Evolutionary conservation across 2,797 vertebrate genomes (phyloP).

Genomic region (Macropus fuliginosus): DNA sequence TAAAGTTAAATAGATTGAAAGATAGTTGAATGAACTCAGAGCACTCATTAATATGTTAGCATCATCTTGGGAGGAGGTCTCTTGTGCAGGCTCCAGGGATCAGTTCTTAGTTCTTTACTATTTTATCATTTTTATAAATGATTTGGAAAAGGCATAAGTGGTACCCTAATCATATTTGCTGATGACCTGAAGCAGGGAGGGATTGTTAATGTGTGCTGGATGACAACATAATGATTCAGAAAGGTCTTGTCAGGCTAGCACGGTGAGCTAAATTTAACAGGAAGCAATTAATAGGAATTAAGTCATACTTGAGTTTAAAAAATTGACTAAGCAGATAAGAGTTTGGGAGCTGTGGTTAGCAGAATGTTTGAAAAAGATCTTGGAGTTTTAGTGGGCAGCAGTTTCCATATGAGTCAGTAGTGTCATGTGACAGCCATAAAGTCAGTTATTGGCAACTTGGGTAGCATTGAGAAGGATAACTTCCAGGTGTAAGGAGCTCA

Average conservation of each 20-base stretch:
- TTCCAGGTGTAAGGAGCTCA: not conserved
- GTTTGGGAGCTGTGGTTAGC: not conserved
- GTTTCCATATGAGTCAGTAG: not conserved
- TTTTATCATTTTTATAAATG: not conserved
- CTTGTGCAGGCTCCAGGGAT: not conserved
- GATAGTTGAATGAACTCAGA: not conserved
- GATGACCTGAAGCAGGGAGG: not conserved
- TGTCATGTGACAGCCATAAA: not conserved
- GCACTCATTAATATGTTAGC: not conserved
- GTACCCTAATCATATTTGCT: not conserved
- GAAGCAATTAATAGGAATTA: not conserved
- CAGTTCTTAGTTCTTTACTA: not conserved
- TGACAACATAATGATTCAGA: not conserved
- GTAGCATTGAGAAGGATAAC: not conserved
- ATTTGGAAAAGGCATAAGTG: not conserved
- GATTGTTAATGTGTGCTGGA: not conserved
- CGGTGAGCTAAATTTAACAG: not conserved
- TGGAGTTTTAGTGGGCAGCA: not conserved
- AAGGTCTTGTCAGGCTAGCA: not conserved
- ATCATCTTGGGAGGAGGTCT: not conserved
- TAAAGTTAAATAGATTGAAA: not conserved
- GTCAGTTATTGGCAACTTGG: not conserved
- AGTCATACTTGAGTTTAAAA: not conserved
- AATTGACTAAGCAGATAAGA: not conserved
- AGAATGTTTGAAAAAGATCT: not conserved